A percentile compares a stretch with the other conserved stretches of the same genome.
Conservation (phyloP, 2,797 vertebrate genomes). For the Champsocephalus gunnari region DNA sequence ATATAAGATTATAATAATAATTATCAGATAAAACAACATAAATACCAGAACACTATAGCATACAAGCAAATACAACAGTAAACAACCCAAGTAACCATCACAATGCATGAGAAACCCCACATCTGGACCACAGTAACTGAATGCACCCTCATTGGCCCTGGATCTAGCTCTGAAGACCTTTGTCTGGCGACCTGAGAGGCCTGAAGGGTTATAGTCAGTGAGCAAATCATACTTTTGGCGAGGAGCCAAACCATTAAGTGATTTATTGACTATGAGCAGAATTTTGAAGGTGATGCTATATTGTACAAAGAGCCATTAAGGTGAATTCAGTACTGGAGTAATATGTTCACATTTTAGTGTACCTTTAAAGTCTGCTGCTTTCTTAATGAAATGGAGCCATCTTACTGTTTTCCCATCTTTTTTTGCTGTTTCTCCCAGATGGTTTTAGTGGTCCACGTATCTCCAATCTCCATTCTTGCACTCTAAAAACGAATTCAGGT, state of each 20-base stretch:
- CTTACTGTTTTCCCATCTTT: too few species aligned
- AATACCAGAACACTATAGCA: not conserved
- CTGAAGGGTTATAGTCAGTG: not conserved
- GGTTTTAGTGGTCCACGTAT: too few species aligned
- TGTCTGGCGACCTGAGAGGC: constrained; percentile 5
- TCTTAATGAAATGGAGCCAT: too few species aligned
- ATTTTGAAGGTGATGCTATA: not conserved
- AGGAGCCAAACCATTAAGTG: constrained; percentile 12
- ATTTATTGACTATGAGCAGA: constrained; percentile 12
- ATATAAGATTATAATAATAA: not conserved
- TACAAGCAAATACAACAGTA: not conserved
- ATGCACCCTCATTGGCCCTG: not conserved
- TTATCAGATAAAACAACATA: not conserved
- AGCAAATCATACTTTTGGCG: not conserved
- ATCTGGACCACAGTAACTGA: not conserved
- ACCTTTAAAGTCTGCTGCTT: too few species aligned
- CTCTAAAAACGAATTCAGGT: too few species aligned
- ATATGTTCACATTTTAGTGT: too few species aligned
- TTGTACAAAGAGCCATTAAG: not conserved
- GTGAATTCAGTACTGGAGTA: not conserved
- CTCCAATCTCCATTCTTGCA: too few species aligned
- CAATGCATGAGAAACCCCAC: too few species aligned
- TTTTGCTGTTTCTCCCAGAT: too few species aligned
- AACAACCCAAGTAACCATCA: not conserved
- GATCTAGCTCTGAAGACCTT: constrained; percentile 14